Conservation (phyloP, 2,113 vertebrate species). For the Gnathonemus longibarbis region DNA sequence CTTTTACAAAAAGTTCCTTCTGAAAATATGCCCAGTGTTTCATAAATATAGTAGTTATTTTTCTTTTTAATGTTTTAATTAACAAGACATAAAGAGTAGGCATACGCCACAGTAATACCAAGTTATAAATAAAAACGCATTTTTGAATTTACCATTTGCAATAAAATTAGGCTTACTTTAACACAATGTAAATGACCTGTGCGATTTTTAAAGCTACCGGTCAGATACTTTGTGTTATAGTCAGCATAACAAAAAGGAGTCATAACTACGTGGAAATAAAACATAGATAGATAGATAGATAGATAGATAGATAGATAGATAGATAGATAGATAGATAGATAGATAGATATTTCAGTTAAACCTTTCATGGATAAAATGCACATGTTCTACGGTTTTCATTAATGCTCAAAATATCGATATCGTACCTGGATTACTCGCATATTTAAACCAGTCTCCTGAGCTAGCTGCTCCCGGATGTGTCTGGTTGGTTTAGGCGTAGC, state of each 20-base stretch:
- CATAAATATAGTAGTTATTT: neutral
- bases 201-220: neutral
- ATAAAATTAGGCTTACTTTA: neutral
- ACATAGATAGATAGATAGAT: neutral
- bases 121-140: neutral
- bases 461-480: constrained; percentile 93
- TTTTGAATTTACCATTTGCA: neutral
- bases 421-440: constrained; percentile 95
- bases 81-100: neutral
- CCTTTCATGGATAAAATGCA: neutral
- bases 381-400: neutral
- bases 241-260: neutral
- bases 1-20: neutral
- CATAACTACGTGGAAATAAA: neutral
- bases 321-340: neutral
- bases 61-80: neutral
- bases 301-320: neutral
- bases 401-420: neutral
- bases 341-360: neutral
- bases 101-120: neutral
- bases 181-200: neutral
- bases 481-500: constrained; percentile 93
- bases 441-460: constrained; percentile 94
- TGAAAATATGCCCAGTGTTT: neutral
- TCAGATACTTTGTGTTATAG: neutral